Evolutionary conservation across 2,888 invertebrate species (phyloP), one percentile per base, ranked within the genome.

Genomic region (Agapetus fuscipes): DNA sequence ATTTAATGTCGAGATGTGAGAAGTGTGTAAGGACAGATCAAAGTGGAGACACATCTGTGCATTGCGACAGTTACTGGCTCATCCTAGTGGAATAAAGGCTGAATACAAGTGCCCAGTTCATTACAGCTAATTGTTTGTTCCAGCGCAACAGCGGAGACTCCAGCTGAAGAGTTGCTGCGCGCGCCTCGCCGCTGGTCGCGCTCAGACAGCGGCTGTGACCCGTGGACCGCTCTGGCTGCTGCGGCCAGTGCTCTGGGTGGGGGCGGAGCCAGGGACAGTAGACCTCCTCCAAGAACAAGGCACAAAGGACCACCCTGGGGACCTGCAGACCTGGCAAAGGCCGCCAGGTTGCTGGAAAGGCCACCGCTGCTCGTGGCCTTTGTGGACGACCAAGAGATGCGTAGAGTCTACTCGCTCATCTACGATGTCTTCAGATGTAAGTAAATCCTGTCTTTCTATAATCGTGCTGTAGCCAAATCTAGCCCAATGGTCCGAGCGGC

Each of bases 391-490:
- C 80, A 80, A 39, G 80, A 83, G 54, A 82, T 83, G 80, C 62
- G 82, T 41, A 66, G 78, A 48, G 82, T 83, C 15, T 81, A 80
- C 51, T 76, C 80, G 1, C 66, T 83, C 24, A 78, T 83, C 49
- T 83, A 82, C 56, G 83, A 83, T 52, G 80, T 82, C 1, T 76
- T 80, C 49, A 65, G 83, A 58, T 83, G 83, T 83, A 61, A 76
- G 80, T 66, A 30, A 15, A 6, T 20, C n/a, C n/a, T n/a, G n/a
- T n/a, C n/a, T n/a, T n/a, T n/a, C n/a, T n/a, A n/a, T n/a, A n/a
- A n/a, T n/a, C n/a, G n/a, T n/a, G n/a, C n/a, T n/a, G n/a, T n/a
- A n/a, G n/a, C n/a, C n/a, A n/a, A n/a, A n/a, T n/a, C n/a, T n/a
- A n/a, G n/a, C n/a, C n/a, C n/a, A n/a, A n/a, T n/a, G n/a, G n/a